phyloP scores from a whole-genome alignment of 23 tunicate genomes.

The Styela clava region DNA sequence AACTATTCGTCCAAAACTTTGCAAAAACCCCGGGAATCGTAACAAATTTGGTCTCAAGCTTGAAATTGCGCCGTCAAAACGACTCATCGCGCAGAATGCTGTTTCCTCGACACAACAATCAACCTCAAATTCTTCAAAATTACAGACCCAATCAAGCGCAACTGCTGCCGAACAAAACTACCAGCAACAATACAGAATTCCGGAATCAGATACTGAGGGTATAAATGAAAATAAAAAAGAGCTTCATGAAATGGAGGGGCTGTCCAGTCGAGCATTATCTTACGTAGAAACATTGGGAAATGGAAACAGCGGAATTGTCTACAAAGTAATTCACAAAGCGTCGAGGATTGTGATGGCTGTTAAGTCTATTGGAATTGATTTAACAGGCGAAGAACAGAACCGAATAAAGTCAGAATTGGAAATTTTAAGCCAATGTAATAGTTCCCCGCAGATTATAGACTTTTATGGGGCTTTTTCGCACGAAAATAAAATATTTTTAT shows the following conservation, averaged over 20 bases:
- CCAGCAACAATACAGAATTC: neutral
- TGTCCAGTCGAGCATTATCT: conserved; percentile 23
- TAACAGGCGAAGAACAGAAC: conserved; percentile 88
- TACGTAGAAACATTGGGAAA: conserved; percentile 73
- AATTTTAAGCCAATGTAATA: conserved; percentile 78
- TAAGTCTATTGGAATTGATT: conserved; percentile 74
- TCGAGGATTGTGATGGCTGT: conserved; percentile 61
- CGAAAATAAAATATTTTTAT: conserved; percentile 73
- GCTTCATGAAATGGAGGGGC: conserved; percentile 18
- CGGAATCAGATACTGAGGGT: conserved; percentile 4
- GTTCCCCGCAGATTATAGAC: conserved; percentile 72
- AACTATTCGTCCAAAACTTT: conserved; percentile 54
- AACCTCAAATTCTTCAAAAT: neutral
- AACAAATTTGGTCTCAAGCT: conserved; percentile 71
- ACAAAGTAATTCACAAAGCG: conserved; percentile 62
- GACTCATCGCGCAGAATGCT: neutral
- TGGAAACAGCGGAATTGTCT: conserved; percentile 90
- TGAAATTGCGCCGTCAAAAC: conserved; percentile 47
- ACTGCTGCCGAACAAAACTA: neutral
- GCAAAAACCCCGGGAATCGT: conserved; percentile 62
- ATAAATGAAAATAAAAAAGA: neutral
- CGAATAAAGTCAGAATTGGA: conserved; percentile 64
- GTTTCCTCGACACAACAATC: neutral
- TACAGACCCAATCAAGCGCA: neutral
- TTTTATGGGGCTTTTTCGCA: conserved; percentile 90